These are phyloP conservation scores for Coelinius sp. DNA, from an alignment of 2,888 invertebrate genomes.

Conservation along the genomic window DNA sequence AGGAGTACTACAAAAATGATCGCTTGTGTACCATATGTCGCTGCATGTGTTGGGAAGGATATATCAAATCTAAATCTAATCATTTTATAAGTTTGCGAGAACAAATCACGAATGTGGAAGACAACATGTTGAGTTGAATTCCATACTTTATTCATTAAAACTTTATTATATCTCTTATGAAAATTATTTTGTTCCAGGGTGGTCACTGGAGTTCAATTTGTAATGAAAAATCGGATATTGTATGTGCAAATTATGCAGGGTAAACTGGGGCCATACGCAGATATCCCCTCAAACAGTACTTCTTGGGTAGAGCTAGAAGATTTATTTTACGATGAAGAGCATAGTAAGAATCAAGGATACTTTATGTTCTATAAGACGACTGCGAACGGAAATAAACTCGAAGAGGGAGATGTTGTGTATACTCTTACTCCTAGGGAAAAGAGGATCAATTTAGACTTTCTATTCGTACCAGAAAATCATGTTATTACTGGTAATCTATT, in stretches of 20 bases:
- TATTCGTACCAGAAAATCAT: too few species aligned
- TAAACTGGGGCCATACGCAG: neutral
- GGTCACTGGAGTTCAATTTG: neutral
- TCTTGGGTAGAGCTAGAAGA: neutral
- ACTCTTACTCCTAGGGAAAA: too few species aligned
- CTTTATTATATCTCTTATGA: too few species aligned
- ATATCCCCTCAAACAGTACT: neutral
- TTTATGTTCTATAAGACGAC: neutral
- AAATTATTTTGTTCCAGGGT: too few species aligned
- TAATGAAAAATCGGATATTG: neutral
- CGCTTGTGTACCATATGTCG: too few species aligned
- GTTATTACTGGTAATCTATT: too few species aligned
- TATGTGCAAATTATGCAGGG: neutral
- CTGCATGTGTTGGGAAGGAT: neutral
- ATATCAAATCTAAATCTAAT: neutral
- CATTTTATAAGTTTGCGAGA: neutral
- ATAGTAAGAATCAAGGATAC: too few species aligned
- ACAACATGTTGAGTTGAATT: neutral
- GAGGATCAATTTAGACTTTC: too few species aligned
- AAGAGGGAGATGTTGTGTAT: too few species aligned
- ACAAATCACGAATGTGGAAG: neutral
- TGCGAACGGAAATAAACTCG: neutral
- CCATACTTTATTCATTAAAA: too few species aligned
- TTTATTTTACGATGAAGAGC: neutral
- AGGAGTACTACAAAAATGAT: too few species aligned